phyloP scores from a whole-genome alignment of 2,113 vertebrate species.

The Trichomycterus rosablanca region DNA sequence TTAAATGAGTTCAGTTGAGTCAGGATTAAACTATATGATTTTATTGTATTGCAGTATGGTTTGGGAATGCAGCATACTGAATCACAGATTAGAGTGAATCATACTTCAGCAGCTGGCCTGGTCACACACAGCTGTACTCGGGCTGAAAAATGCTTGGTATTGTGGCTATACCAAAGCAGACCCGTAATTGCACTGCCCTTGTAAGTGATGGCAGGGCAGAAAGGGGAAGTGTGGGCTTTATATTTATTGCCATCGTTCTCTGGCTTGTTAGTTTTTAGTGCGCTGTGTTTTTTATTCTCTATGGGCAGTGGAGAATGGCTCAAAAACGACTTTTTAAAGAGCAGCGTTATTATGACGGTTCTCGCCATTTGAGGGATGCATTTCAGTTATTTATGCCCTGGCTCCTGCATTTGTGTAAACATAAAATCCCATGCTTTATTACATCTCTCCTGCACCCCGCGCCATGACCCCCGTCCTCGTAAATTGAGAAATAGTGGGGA shows the following conservation, averaged over 20 bases:
- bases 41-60: background rate
- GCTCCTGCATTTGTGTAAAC: constrained; percentile 83
- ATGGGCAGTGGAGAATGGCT: constrained; percentile 43
- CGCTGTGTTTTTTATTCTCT: constrained; percentile 42
- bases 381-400: constrained; percentile 71
- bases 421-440: constrained; percentile 90
- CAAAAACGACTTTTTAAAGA: constrained; percentile 53
- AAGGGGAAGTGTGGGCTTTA: constrained; percentile 23
- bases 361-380: constrained; percentile 49
- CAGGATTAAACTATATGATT: background rate
- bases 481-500: constrained; percentile 91
- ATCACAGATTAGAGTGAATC: background rate
- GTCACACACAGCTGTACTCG: background rate
- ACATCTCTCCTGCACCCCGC: constrained; percentile 82
- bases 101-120: background rate
- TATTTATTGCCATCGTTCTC: constrained; percentile 50
- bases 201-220: constrained; percentile 13
- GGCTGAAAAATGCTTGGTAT: background rate
- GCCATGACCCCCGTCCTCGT: constrained; percentile 85
- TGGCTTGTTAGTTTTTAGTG: constrained; percentile 55
- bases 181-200: constrained; percentile 33
- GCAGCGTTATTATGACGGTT: constrained; percentile 49
- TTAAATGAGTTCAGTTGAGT: too few species aligned
- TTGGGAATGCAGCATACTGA: background rate
- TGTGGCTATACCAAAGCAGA: constrained; percentile 13